Base-by-base conservation (phyloP, 2,797 vertebrate species). In the Champsocephalus gunnari region DNA sequence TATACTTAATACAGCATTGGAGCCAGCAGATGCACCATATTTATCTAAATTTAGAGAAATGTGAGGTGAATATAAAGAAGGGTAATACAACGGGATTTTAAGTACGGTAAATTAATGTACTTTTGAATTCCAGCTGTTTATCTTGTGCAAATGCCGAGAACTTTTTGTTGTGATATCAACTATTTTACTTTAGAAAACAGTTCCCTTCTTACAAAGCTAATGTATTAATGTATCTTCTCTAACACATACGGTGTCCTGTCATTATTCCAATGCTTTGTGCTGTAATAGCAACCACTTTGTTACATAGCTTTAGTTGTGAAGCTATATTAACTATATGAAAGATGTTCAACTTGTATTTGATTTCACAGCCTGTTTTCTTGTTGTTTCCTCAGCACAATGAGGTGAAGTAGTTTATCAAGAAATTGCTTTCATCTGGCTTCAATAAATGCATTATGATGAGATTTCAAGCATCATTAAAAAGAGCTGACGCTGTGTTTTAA, bases 381-480 rank as follows among this genome's bases (percentile, higher is more conserved):
- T 64, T 56, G 75, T 85, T 85, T 66, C 75, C 67, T 80, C 80
- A 79, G 79, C 78, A 80, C 53, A 81, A 70, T 17, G 41, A 80
- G 66, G 58, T 45, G 38, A 81, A 65, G 57, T 74, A 72, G 65
- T 85, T 87, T 74, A 75, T 84, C 14, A 5, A 68, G 51, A 72
- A 80, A 85, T 74, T 70, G 75, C 54, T 71, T 82, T 75, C 68
- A 55, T 75, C 71, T 66, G 79, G 72, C 76, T 68, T 79, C 80
- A 60, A 73, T 86, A 83, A 87, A 75, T 73, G 70, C 78, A 79
- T 83, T 55, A 73, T 77, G 73, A 87, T 79, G 80, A 82, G 71
- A 69, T 89, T 89, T 85, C 81, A 86, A 80, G 77, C 84, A 16
- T 87, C 77, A 86, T 85, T 90, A 85, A 82, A 89, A 87, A 74